These are phyloP conservation scores for Toxotes chatareus DNA, from an alignment of 2,113 vertebrate species.

Conservation along the genomic window DNA sequence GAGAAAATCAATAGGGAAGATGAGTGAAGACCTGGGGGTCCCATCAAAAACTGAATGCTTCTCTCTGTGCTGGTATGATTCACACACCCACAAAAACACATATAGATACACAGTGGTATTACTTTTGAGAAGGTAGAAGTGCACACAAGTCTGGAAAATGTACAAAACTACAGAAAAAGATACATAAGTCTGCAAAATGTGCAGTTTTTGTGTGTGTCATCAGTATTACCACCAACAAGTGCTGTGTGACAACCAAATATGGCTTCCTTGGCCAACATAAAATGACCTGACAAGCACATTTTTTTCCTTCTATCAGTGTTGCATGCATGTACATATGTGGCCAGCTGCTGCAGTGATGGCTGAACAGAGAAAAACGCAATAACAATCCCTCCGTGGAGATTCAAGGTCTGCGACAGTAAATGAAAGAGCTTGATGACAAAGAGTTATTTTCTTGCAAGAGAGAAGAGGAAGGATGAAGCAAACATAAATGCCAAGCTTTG, in stretches of 20 bases:
- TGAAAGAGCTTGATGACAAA: conserved; percentile 28
- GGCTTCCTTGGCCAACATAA: not conserved
- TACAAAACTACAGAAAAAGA: conserved; percentile 17
- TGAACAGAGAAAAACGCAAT: conserved; percentile 20
- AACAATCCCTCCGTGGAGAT: conserved; percentile 37
- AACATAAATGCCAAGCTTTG: conserved; percentile 44
- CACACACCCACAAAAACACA: conserved; percentile 57
- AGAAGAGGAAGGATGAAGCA: conserved; percentile 11
- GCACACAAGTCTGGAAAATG: conserved; percentile 33
- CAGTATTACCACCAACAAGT: not conserved
- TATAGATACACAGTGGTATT: conserved; percentile 35
- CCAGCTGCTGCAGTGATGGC: conserved; percentile 13
- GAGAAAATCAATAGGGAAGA: conserved; percentile 82
- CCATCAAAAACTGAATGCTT: conserved; percentile 72
- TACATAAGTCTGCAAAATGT: not conserved
- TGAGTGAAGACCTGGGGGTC: conserved; percentile 80
- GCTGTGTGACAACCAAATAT: not conserved
- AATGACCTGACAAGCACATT: conserved; percentile 4
- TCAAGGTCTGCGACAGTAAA: conserved; percentile 35
- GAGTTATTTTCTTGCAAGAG: conserved; percentile 14
- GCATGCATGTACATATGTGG: conserved; percentile 10
- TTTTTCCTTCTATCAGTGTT: not conserved
- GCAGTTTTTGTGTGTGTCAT: not conserved
- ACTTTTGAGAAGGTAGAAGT: conserved; percentile 32
- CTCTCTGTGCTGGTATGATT: conserved; percentile 68